Percentiles rank a stretch among this genome's conserved stretches.
Conservation (phyloP, 1,140 invertebrate species). For the Drosophila varians region DNA sequence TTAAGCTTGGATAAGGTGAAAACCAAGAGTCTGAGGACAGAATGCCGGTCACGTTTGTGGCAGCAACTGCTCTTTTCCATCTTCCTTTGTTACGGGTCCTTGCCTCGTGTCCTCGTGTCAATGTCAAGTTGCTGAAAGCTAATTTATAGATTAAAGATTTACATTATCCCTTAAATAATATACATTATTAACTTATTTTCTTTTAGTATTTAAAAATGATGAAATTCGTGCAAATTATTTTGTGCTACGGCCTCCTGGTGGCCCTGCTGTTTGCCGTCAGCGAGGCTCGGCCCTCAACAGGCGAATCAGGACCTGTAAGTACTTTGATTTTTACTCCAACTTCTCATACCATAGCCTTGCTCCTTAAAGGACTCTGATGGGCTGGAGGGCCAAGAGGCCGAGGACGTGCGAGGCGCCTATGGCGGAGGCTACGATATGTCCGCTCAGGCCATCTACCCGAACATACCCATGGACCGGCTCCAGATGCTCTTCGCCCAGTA, state of each 20-base stretch:
- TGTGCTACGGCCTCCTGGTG: slow-evolving; percentile 63
- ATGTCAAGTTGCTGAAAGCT: too few species aligned
- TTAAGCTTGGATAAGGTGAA: slow-evolving; percentile 47
- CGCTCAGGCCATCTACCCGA: slow-evolving; percentile 69
- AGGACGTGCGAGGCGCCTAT: slow-evolving; percentile 55
- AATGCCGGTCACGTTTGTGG: slow-evolving; percentile 72
- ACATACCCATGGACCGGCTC: slow-evolving; percentile 74
- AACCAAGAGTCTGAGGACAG: slow-evolving; percentile 15
- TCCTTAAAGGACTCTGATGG: slow-evolving; percentile 46
- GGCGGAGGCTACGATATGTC: slow-evolving; percentile 70
- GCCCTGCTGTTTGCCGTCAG: slow-evolving; percentile 50
- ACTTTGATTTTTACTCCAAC: background rate
- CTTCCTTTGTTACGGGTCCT: slow-evolving; percentile 19
- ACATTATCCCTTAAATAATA: background rate
- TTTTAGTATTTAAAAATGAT: slow-evolving; percentile 47
- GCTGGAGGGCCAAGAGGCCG: slow-evolving; percentile 47
- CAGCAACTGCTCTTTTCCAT: slow-evolving; percentile 56
- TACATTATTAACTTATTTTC: too few species aligned
- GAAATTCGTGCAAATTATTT: slow-evolving; percentile 63
- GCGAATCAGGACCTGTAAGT: slow-evolving; percentile 60
- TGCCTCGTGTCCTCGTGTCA: background rate
- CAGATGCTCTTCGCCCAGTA: slow-evolving; percentile 80
- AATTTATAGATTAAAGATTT: background rate
- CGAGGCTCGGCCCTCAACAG: slow-evolving; percentile 61
- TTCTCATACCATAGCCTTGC: too few species aligned